Percentiles rank a stretch among this genome's conserved stretches.
Evolutionary conservation across 2,888 invertebrate genomes (phyloP).

Genomic region (Cylloceria caligata): DNA sequence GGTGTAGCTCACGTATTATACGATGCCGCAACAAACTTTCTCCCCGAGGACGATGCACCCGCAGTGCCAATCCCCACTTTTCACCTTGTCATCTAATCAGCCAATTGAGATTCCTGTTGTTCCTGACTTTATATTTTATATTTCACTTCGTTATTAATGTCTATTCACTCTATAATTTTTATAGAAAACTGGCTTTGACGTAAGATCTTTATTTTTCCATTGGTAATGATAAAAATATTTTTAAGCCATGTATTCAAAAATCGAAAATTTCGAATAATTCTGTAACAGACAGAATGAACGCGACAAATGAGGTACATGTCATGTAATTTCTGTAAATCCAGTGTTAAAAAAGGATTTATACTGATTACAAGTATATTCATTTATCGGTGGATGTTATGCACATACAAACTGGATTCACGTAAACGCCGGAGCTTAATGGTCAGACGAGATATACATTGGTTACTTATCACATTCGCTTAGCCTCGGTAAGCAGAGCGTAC

Average conservation of each 20-base stretch:
- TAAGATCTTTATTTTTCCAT: not conserved
- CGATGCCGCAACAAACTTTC: constrained; percentile 81
- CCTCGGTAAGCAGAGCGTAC: constrained; percentile 1
- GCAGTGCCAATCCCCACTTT: constrained; percentile 69
- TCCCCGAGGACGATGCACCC: constrained; percentile 84
- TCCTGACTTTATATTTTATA: constrained; percentile 18
- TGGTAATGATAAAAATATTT: too few relatives aligned
- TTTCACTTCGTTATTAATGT: not conserved
- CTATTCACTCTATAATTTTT: not conserved
- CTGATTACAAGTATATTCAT: too few relatives aligned
- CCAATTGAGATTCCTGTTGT: constrained; percentile 35
- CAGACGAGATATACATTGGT: not conserved
- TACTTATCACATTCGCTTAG: not conserved
- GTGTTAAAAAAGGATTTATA: not conserved
- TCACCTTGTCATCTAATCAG: constrained; percentile 60
- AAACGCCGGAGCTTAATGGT: not conserved
- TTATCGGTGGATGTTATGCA: not conserved
- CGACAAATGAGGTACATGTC: too few relatives aligned
- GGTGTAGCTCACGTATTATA: constrained; percentile 71
- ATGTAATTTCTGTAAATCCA: too few relatives aligned
- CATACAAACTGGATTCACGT: not conserved
- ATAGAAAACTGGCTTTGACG: not conserved
- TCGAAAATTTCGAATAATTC: too few relatives aligned
- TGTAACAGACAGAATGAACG: too few relatives aligned
- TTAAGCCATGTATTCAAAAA: too few relatives aligned